phyloP scores from a whole-genome alignment of 1,140 invertebrate genomes.

The Notospermus geniculatus region DNA sequence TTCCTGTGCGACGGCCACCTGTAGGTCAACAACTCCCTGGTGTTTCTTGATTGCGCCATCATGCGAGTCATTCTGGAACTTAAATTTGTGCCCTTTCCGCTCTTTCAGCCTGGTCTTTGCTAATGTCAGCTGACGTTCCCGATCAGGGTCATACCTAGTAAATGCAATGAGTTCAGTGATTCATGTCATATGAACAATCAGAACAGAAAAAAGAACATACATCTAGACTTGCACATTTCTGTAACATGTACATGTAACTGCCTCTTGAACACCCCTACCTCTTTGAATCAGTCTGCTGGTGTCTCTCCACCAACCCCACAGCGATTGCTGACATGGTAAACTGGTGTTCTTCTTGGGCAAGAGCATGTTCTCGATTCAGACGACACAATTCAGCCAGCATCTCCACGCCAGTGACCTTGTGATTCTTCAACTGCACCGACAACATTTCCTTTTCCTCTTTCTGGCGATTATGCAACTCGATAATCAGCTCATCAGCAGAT shows the following conservation, averaged over 20 bases:
- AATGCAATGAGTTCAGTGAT: not conserved
- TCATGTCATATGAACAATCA: no score
- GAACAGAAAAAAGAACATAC: no score
- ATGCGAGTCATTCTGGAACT: conserved; percentile 17
- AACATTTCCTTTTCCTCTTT: conserved; percentile 30
- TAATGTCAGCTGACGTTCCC: conserved; percentile 26
- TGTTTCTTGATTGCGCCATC: conserved; percentile 21
- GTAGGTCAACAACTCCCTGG: conserved; percentile 26
- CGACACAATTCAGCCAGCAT: conserved; percentile 27
- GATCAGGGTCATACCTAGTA: conserved; percentile 29
- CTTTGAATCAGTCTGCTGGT: conserved; percentile 24
- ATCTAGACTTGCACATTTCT: no score
- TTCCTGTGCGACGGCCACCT: conserved; percentile 25
- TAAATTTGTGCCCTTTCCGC: conserved; percentile 23
- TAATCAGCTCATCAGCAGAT: conserved; percentile 26
- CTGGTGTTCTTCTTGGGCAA: conserved; percentile 19
- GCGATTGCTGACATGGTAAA: conserved; percentile 32
- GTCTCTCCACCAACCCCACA: conserved; percentile 36
- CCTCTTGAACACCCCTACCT: conserved; percentile 28
- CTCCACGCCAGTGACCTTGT: not conserved
- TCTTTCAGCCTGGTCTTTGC: conserved; percentile 21
- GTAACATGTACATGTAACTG: no score
- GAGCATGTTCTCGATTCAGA: conserved; percentile 25
- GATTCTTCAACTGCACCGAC: conserved; percentile 20
- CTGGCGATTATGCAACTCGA: conserved; percentile 27